A percentile compares a stretch with the other conserved stretches of the same genome.
phyloP scores from a whole-genome alignment of 1,140 invertebrate genomes.

The Pissodes strobi region DNA sequence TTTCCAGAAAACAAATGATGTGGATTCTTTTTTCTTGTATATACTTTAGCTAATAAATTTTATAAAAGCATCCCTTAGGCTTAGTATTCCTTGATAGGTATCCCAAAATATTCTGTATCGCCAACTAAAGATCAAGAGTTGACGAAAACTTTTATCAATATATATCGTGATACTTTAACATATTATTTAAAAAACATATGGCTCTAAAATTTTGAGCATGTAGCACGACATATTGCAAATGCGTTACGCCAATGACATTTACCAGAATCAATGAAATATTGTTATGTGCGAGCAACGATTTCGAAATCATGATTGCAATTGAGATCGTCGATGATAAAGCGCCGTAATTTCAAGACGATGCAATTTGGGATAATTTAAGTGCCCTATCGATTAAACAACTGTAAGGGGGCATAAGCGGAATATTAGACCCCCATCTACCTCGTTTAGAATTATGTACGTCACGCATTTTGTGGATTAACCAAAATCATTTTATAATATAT shows the following conservation, averaged over 20 bases:
- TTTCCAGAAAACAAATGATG: too few species aligned
- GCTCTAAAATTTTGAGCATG: too few species aligned
- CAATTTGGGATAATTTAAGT: constrained; percentile 37
- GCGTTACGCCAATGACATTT: constrained; percentile 15
- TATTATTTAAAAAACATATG: too few species aligned
- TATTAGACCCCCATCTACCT: neutral
- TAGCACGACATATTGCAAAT: too few species aligned
- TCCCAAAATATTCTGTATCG: too few species aligned
- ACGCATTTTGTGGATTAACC: constrained; percentile 26
- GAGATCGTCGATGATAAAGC: constrained; percentile 28
- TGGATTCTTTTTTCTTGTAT: too few species aligned
- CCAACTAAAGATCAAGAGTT: too few species aligned
- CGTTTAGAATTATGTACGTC: constrained; percentile 2
- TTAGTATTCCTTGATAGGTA: too few species aligned
- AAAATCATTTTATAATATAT: constrained; percentile 15
- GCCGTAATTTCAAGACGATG: constrained; percentile 33
- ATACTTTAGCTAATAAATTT: too few species aligned
- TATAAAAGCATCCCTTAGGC: too few species aligned
- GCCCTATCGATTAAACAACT: constrained; percentile 36
- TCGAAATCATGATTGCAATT: constrained; percentile 19
- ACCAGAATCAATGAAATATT: constrained; percentile 11
- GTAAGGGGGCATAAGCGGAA: neutral
- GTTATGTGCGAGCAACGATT: constrained; percentile 14
- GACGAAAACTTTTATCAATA: too few species aligned
- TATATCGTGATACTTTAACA: too few species aligned